Conservation (phyloP, 2,113 vertebrate genomes). For the Clarias magur region DNA sequence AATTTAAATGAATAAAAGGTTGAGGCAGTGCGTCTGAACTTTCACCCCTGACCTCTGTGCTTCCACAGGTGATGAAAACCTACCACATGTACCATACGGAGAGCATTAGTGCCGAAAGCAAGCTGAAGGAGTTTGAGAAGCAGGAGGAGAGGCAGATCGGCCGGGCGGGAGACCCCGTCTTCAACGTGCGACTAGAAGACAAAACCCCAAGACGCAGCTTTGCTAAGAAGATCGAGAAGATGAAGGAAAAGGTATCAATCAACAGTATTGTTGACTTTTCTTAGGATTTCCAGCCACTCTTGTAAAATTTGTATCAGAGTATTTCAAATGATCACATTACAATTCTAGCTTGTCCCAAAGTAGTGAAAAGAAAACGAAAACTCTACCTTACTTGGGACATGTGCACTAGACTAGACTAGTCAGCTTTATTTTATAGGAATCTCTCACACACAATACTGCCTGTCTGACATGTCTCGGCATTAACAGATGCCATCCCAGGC, state of each 20-base stretch:
- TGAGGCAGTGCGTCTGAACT: background rate
- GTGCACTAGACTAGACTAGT: background rate
- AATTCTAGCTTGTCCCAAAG: background rate
- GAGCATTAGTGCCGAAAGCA: slow-evolving; percentile 94
- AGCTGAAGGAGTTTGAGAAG: slow-evolving; percentile 96
- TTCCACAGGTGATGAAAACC: slow-evolving; percentile 94
- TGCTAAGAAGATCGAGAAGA: slow-evolving; percentile 99
- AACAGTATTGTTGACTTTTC: background rate
- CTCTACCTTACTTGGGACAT: background rate
- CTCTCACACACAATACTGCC: background rate
- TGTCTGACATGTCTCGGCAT: slow-evolving; percentile 9
- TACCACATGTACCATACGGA: slow-evolving; percentile 99
- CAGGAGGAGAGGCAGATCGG: slow-evolving; percentile 97
- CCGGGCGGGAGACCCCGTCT: slow-evolving; percentile 84
- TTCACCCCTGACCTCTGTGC: slow-evolving; percentile 33
- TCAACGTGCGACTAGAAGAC: slow-evolving; percentile 90
- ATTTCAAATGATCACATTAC: background rate
- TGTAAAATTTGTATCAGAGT: background rate
- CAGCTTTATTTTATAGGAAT: background rate
- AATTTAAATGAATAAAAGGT: background rate
- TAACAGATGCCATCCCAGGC: slow-evolving; percentile 6
- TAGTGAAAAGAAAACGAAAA: background rate
- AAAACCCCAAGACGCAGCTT: slow-evolving; percentile 90
- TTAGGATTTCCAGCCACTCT: background rate
- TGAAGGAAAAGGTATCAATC: slow-evolving; percentile 93